Base-by-base conservation (phyloP, 2,888 invertebrate species). In the Carterocephalus palaemon region DNA sequence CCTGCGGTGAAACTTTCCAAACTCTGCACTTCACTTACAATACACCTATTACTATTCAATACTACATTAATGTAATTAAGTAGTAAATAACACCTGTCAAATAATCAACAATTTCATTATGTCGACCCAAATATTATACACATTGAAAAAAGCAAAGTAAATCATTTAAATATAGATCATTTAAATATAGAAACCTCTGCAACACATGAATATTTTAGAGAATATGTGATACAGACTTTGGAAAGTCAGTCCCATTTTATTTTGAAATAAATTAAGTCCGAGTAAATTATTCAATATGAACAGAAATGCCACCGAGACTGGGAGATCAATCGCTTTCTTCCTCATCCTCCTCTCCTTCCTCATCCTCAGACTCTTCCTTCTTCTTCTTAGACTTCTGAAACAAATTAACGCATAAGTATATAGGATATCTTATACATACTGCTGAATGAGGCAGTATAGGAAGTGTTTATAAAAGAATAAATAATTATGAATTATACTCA, bases 311-410 rank as follows among this genome's bases (percentile, higher is more conserved):
- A 75, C 77, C 61, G 56, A 62, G 64, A 59, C 69, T 64, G 70
- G 72, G 85, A 84, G 85, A 85, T 89, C 90, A 90, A 83, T 91
- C 90, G 87, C 91, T 90, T 70, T 89, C 89, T 60, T 91, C 90
- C 49, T 89, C 91, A 53, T 89, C 89, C 50, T 88, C 88, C 42
- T 91, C 91, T 47, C 89, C 90, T 20, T 89, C 90, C 49, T 90
- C 90, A 40, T 91, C 90, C 22, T 90, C 91, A 1, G 88, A 87
- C 63, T 90, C 90, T 66, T 88, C 90, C 90, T 87, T 91, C 89
- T 85, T 91, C 88, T 77, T 88, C 80, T 80, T 86, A 61, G 78
- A 82, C 68, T 78, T 87, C 85, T 80, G 53, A 9, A 60, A 60
- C 48, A 48, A 49, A 47, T 41, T 50, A 50, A 52, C 47, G 29